Conservation (phyloP, 2,113 vertebrate genomes). For the Sinocyclocheilus anshuiensis region DNA sequence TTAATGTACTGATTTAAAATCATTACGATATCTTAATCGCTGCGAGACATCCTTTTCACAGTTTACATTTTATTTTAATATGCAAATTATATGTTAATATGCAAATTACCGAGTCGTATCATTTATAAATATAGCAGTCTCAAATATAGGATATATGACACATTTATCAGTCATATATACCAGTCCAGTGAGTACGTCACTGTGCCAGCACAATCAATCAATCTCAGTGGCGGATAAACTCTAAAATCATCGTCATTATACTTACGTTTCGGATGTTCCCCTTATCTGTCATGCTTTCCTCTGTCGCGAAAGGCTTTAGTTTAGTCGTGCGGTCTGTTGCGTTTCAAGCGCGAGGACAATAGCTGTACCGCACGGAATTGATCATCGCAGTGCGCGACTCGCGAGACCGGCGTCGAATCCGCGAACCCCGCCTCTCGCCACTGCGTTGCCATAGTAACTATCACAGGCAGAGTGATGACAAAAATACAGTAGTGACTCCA, state of each 20-base stretch:
- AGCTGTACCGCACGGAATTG: slow-evolving; percentile 46
- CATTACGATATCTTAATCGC: not conserved
- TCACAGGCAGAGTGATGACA: slow-evolving; percentile 46
- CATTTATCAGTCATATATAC: not conserved
- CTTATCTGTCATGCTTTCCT: slow-evolving; percentile 55
- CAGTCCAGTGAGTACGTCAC: not conserved
- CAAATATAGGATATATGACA: not conserved
- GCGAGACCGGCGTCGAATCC: slow-evolving; percentile 62
- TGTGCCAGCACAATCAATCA: not conserved
- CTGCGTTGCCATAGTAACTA: slow-evolving; percentile 71
- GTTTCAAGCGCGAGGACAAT: slow-evolving; percentile 49
- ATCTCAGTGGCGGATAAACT: not conserved
- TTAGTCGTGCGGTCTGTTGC: not conserved
- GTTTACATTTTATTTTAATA: not conserved
- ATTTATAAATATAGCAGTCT: not conserved
- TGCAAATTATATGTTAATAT: not conserved
- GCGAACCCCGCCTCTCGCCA: slow-evolving; percentile 55
- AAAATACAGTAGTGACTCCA: not conserved
- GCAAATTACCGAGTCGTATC: not conserved
- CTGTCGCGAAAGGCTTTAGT: not conserved
- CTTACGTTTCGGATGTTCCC: slow-evolving; percentile 52
- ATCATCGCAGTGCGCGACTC: slow-evolving; percentile 46
- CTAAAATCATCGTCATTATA: not conserved
- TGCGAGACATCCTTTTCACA: not conserved
- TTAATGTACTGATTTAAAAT: not conserved